Conservation (phyloP, 2,888 invertebrate species). For the Tetrapedia diversipes region DNA sequence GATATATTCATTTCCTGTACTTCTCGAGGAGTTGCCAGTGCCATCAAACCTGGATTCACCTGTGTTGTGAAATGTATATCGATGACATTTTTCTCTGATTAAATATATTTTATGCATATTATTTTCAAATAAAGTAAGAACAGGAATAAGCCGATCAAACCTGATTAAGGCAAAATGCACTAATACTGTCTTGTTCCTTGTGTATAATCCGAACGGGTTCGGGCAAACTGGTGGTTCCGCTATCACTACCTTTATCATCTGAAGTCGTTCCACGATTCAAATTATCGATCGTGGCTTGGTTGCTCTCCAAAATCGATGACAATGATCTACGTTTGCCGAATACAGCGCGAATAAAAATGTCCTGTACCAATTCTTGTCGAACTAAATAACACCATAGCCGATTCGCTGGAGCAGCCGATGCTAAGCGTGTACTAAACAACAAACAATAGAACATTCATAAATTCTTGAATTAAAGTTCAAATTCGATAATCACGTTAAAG, state of each 20-base stretch:
- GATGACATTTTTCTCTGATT: not conserved
- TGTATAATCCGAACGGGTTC: slow-evolving; percentile 98
- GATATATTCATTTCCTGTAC: slow-evolving; percentile 99
- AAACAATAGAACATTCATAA: not conserved
- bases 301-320: slow-evolving; percentile 84
- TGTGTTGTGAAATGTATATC: slow-evolving; percentile 73
- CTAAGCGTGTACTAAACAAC: slow-evolving; percentile 85
- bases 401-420: slow-evolving; percentile 89
- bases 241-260: slow-evolving; percentile 80
- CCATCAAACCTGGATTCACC: slow-evolving; percentile 92
- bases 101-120: no score
- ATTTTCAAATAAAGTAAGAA: not conserved
- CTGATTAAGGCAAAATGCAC: slow-evolving; percentile 98
- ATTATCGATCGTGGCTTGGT: slow-evolving; percentile 76
- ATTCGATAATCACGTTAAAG: not conserved
- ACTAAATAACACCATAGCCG: slow-evolving; percentile 97
- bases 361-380: slow-evolving; percentile 95
- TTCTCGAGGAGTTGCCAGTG: slow-evolving; percentile 97
- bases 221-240: slow-evolving; percentile 83
- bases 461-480: not conserved
- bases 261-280: slow-evolving; percentile 74
- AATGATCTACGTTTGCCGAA: slow-evolving; percentile 91
- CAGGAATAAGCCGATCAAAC: slow-evolving; percentile 83
- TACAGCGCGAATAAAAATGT: slow-evolving; percentile 97
- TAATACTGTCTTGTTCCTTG: slow-evolving; percentile 99